Percentiles rank a stretch among this genome's conserved stretches.
Evolutionary conservation across 1,140 invertebrate genomes (phyloP).

Genomic region (Tyrophagus putrescentiae): DNA sequence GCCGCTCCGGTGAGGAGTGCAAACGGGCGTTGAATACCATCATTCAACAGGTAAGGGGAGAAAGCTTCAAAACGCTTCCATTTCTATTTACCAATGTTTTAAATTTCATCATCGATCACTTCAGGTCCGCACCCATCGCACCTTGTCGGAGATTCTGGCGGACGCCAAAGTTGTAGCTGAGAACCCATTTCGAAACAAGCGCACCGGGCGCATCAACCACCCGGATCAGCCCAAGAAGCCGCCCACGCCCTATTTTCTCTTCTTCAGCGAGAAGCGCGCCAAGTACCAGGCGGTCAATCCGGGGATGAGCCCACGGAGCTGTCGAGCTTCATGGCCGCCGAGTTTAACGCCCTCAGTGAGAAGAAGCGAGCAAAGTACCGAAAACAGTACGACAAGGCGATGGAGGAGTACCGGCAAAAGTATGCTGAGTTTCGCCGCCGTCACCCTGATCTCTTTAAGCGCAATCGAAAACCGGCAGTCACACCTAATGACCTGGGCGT

Average conservation of each 20-base stretch:
- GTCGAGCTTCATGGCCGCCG: conserved; percentile 36
- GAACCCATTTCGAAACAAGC: conserved; percentile 36
- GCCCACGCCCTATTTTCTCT: conserved; percentile 37
- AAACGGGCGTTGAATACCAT: no score
- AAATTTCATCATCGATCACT: no score
- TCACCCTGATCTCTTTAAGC: conserved; percentile 14
- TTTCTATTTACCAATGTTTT: no score
- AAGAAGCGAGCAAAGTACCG: conserved; percentile 34
- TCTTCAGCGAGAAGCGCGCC: conserved; percentile 36
- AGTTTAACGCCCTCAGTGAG: conserved; percentile 35
- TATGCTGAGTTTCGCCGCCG: conserved; percentile 28
- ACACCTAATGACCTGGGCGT: conserved; percentile 3
- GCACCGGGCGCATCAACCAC: conserved; percentile 33
- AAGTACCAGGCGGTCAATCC: conserved; percentile 35
- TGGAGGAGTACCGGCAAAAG: conserved; percentile 26
- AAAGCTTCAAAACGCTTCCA: no score
- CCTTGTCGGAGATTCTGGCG: conserved; percentile 36
- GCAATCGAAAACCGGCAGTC: no score
- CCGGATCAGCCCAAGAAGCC: conserved; percentile 40
- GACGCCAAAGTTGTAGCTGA: conserved; percentile 38
- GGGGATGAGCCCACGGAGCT: conserved; percentile 35
- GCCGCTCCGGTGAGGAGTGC: no score
- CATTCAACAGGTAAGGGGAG: no score
- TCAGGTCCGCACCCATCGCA: conserved; percentile 35
- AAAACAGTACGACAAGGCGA: conserved; percentile 28